Evolutionary conservation across 2,113 vertebrate species (phyloP), one percentile per base, ranked within the genome.

Genomic region (Ctenomys sociabilis): DNA sequence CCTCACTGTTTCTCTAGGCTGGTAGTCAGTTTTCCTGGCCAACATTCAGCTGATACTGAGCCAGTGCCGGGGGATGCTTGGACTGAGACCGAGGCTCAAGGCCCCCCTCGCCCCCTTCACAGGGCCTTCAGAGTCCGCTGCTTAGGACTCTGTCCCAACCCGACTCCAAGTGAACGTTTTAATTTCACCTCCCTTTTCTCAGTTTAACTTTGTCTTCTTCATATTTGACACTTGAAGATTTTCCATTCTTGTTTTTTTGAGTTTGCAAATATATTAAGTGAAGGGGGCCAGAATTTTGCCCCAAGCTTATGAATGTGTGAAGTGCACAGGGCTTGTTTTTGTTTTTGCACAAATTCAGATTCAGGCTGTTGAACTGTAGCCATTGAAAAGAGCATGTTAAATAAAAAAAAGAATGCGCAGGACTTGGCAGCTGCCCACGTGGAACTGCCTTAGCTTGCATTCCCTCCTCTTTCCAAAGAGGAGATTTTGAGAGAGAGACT

Each of bases 161-260:
- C 10, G 43, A 49, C 24, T 68, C 59, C 21, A 22, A 0, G 7
- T 37, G 45, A 37, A 22, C 4, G 8, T 63, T 72, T 45, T 22
- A 26, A 49, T 45, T 80, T 54, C 4, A 28, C 35, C 7, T 45
- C 7, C 19, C 45, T 57, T 81, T 85, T 30, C 57, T 13, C 30
- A 35, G 49, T 35, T 7, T 63, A 35, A 61, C 89, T n/a, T 43
- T 5, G 68, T 93, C 17, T 61, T 88, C 68, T 94, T 78, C 75
- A 7, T 22, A 32, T 37, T 57, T 61, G 37, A 35, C 30, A 88
- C 16, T n/a, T 81, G 37, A 54, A 21, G 35, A 16, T 75, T 87
- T 88, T 54, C 32, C 52, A 73, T 40, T 45, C 82, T 75, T 93
- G 21, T 17, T 61, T 93, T 61, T 93, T 85, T 82, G 61, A 78